These are phyloP conservation scores for Potorous gilbertii DNA, from an alignment of 2,797 vertebrate genomes.

Conservation along the genomic window DNA sequence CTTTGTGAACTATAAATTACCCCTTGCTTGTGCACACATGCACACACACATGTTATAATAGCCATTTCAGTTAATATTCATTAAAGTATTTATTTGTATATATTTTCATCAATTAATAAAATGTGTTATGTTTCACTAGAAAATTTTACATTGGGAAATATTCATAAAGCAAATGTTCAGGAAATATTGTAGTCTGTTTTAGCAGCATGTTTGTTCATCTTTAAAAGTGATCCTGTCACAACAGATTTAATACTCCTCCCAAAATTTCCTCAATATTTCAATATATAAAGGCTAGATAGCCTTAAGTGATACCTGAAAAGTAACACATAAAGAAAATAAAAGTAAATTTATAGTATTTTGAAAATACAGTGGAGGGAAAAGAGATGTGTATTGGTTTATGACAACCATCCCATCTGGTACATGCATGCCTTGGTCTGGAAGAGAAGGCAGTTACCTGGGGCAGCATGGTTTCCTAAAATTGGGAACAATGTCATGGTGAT, in stretches of 20 bases:
- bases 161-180: background rate
- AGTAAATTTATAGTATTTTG: background rate
- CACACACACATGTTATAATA: background rate
- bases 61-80: background rate
- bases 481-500: background rate
- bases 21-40: rapidly evolving
- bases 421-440: background rate
- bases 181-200: background rate
- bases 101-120: background rate
- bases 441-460: background rate
- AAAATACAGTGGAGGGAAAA: background rate
- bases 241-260: background rate
- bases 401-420: background rate
- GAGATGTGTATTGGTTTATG: background rate
- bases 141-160: background rate
- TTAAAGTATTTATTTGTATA: background rate
- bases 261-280: background rate
- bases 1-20: background rate
- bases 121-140: background rate
- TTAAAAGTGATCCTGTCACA: background rate
- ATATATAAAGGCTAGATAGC: background rate
- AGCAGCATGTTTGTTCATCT: background rate
- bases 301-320: background rate
- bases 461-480: background rate
- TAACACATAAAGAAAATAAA: background rate